Evolutionary conservation across 2,888 invertebrate genomes (phyloP), one percentile per base, ranked within the genome.

Genomic region (Caenorhabditis imperialis): DNA sequence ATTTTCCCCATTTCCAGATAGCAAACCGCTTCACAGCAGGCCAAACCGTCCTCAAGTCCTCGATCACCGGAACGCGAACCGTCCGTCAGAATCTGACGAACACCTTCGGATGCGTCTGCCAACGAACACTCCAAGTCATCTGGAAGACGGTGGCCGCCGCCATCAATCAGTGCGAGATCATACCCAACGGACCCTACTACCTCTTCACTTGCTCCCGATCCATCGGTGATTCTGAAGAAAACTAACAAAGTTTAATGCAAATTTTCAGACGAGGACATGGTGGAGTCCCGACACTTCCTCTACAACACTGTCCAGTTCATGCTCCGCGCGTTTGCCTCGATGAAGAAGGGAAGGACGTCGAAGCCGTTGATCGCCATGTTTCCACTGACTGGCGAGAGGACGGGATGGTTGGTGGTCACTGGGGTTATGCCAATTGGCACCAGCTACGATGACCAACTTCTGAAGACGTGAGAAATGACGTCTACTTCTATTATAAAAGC

Each of bases 351-450:
- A 35, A 25, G 81, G n/a, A 61, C 70, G 5, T 22, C 51, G 10
- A 75, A 77, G 62, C 82, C 82, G 8, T 45, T 82, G 22, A 75
- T 82, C 30, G 78, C 79, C 22, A 57, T 77, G 35, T 73, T 82
- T 20, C 81, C 81, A 8, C 54, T 79, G 45, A 58, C 51, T 40
- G 65, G 60, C 4, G 77, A 63, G 3, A 42, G 58, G 18, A 30
- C 57, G 18, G 81, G 82, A 22, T 79, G 77, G 75, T 58, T 78
- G 8, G 44, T 81, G 10, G 77, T 82, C 10, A 72, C 79, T n/a
- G 82, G 82, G 54, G 63, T 72, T 12, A 82, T 82, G 82, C 82
- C 82, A 5, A 44, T 79, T 14, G 79, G 63, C 33, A 77, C 82
- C 0, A 44, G 40, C 23, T 74, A 74, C n/a, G 77, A 77, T 1